phyloP scores from a whole-genome alignment of 2,797 vertebrate genomes.

The Xiphophorus birchmanni region DNA sequence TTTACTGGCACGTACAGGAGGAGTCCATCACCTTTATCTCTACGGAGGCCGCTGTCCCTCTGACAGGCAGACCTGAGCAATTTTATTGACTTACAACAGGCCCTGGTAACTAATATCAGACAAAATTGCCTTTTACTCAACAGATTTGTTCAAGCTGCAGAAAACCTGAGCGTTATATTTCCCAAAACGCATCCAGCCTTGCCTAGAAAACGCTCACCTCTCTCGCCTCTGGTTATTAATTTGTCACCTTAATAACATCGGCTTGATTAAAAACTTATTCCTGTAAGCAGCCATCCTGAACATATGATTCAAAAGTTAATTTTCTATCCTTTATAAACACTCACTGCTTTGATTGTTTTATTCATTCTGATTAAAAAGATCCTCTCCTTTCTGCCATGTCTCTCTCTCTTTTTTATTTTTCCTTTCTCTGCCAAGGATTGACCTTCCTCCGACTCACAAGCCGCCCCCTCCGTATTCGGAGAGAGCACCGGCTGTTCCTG shows the following conservation, averaged over 20 bases:
- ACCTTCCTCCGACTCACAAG: slow-evolving; percentile 85
- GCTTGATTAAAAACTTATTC: slow-evolving; percentile 16
- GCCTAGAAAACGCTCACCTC: neutral
- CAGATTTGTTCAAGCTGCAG: slow-evolving; percentile 6
- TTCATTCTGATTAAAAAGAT: slow-evolving; percentile 22
- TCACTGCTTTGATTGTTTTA: slow-evolving; percentile 12
- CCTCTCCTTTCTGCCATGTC: slow-evolving; percentile 16
- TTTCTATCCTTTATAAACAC: slow-evolving; percentile 18
- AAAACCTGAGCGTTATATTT: slow-evolving; percentile 12
- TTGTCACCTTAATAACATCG: slow-evolving; percentile 10
- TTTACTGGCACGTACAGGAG: slow-evolving; percentile 5
- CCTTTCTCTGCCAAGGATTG: slow-evolving; percentile 74
- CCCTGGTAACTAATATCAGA: neutral
- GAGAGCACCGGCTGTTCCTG: slow-evolving; percentile 72
- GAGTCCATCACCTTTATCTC: slow-evolving; percentile 26
- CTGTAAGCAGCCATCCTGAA: slow-evolving; percentile 9
- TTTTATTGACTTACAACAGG: neutral
- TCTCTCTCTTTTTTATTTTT: neutral
- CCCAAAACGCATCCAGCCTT: slow-evolving; percentile 1
- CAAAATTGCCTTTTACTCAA: neutral
- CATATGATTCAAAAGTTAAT: slow-evolving; percentile 17
- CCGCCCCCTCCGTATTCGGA: slow-evolving; percentile 79
- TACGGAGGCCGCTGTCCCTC: slow-evolving; percentile 7
- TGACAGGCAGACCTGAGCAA: slow-evolving; percentile 6
- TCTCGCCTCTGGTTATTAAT: neutral